Evolutionary conservation across 2,113 vertebrate species (phyloP).

Genomic region (Bujurquina vittata): DNA sequence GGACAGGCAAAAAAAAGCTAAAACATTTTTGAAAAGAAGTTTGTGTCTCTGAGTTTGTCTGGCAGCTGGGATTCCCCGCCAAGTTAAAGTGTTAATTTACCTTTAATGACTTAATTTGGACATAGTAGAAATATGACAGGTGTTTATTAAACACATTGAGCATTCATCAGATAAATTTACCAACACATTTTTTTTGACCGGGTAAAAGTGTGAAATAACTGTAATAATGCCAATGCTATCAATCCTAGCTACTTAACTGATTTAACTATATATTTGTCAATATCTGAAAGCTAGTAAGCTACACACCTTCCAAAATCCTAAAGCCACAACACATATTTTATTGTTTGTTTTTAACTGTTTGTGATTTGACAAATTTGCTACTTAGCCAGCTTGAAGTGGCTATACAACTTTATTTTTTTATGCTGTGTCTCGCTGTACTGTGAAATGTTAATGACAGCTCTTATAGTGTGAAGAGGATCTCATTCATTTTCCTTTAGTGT

Average conservation of each 20-base stretch:
- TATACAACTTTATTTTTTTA: not conserved
- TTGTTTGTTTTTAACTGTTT: not conserved
- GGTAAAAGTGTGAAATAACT: rapidly evolving
- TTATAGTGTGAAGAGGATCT: conserved; percentile 16
- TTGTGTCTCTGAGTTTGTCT: not conserved
- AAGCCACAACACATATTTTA: not conserved
- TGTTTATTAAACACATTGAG: not conserved
- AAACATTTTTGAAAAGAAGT: too few species aligned
- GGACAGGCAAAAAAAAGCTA: not conserved
- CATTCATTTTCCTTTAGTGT: conserved; percentile 43
- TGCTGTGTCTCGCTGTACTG: not conserved
- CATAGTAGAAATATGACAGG: rapidly evolving
- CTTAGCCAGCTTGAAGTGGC: not conserved
- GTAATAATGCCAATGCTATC: too few species aligned
- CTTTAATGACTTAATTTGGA: too few species aligned
- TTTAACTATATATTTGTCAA: not conserved
- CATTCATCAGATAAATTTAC: not conserved
- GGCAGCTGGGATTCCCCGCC: rapidly evolving
- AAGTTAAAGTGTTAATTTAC: not conserved
- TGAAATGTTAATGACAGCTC: conserved; percentile 22
- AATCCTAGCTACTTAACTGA: not conserved
- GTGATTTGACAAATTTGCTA: not conserved
- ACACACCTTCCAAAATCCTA: not conserved
- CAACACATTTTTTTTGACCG: rapidly evolving
- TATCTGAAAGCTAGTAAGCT: not conserved